These are phyloP conservation scores for Ips typographus DNA, from an alignment of 1,140 invertebrate genomes.

Conservation along the genomic window DNA sequence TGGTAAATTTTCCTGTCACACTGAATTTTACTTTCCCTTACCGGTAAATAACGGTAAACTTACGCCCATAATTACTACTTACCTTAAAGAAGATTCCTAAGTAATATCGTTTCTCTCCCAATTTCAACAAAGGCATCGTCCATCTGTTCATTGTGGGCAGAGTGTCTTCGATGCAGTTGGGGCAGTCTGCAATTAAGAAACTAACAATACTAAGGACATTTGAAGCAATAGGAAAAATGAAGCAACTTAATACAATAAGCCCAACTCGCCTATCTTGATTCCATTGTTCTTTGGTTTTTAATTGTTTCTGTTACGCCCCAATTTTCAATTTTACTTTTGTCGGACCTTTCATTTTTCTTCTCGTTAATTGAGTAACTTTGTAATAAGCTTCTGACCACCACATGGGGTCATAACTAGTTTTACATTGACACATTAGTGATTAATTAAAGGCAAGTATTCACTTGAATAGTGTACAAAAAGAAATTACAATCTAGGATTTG, in stretches of 20 bases:
- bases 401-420: no score
- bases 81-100: slow-evolving; percentile 91
- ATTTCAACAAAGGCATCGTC: slow-evolving; percentile 84
- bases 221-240: neutral
- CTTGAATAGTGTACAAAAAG: no score
- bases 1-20: no score
- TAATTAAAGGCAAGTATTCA: no score
- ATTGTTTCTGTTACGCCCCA: no score
- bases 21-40: neutral
- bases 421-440: no score
- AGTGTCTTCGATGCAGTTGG: slow-evolving; percentile 76
- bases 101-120: slow-evolving; percentile 85
- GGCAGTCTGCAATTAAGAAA: slow-evolving; percentile 63
- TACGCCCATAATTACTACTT: slow-evolving; percentile 34
- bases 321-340: no score
- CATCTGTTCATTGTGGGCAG: slow-evolving; percentile 69
- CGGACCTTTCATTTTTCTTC: no score
- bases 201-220: neutral
- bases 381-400: no score
- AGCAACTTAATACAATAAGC: neutral
- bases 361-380: no score
- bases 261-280: neutral
- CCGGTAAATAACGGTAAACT: neutral
- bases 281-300: neutral
- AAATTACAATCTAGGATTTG: no score